Percentiles rank a stretch among this genome's conserved stretches.
These are phyloP conservation scores for Eurosta solidaginis DNA, from an alignment of 1,140 invertebrate species.

Conservation along the genomic window DNA sequence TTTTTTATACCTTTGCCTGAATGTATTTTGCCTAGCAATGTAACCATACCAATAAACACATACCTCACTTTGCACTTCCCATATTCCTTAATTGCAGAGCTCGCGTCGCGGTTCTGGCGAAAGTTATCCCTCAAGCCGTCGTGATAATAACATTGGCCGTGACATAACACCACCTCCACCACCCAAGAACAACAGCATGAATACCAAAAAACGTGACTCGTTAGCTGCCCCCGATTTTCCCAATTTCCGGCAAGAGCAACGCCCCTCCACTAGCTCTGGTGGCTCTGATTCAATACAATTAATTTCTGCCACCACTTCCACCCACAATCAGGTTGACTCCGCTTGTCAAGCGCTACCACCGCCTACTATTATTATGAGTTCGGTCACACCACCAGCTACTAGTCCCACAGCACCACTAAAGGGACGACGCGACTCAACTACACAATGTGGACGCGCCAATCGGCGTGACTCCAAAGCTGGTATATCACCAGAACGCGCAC, in stretches of 20 bases:
- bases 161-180: constrained; percentile 65
- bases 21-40: not conserved
- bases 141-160: constrained; percentile 65
- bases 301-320: constrained; percentile 50
- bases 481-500: constrained; percentile 69
- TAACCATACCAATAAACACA: no score
- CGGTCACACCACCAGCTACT: constrained; percentile 77
- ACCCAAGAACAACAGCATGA: constrained; percentile 65
- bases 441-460: constrained; percentile 72
- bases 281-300: constrained; percentile 69
- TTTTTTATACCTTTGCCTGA: not conserved
- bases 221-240: constrained; percentile 62
- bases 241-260: constrained; percentile 67
- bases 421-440: constrained; percentile 79
- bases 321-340: constrained; percentile 62
- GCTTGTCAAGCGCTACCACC: constrained; percentile 70
- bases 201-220: constrained; percentile 71
- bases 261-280: constrained; percentile 79
- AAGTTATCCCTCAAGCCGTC: constrained; percentile 65
- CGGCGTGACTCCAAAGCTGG: constrained; percentile 71
- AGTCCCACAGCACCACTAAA: constrained; percentile 67
- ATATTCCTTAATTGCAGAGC: constrained; percentile 34
- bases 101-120: constrained; percentile 70
- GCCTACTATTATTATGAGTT: constrained; percentile 80
- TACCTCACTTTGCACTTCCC: not conserved